Conservation (phyloP, 2,113 vertebrate genomes). For the Rhinolophus sinicus region DNA sequence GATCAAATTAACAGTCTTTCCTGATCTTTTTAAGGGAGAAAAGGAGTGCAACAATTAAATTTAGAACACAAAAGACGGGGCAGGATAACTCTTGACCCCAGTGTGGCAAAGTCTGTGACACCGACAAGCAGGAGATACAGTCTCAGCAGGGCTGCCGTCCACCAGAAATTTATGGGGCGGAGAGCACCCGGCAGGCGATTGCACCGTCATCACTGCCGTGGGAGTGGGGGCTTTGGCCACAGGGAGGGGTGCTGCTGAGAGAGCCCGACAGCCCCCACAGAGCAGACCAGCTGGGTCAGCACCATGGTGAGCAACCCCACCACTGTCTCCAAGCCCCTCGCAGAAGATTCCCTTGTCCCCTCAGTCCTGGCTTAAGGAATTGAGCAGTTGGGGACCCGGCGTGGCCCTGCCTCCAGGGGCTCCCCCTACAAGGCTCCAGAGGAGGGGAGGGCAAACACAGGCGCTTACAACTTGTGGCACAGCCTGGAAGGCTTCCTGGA, state of each 20-base stretch:
- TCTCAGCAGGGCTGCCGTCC: slow-evolving; percentile 81
- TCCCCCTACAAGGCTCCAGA: background rate
- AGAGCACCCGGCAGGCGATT: rapidly evolving
- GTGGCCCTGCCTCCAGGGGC: background rate
- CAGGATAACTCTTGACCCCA: slow-evolving; percentile 90
- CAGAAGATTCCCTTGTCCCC: rapidly evolving
- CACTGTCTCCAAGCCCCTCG: background rate
- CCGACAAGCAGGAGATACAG: slow-evolving; percentile 85
- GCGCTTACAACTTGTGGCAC: rapidly evolving
- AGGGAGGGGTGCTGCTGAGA: background rate
- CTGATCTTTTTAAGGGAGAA: slow-evolving; percentile 92
- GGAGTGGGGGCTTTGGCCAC: background rate
- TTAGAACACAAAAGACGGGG: slow-evolving; percentile 91
- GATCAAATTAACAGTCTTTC: slow-evolving; percentile 99
- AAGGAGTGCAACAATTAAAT: slow-evolving; percentile 95
- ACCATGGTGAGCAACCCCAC: background rate
- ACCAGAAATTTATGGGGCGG: slow-evolving; percentile 2
- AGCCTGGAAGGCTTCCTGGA: slow-evolving; percentile 24
- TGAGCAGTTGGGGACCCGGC: background rate
- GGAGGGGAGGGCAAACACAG: background rate
- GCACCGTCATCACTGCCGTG: rapidly evolving
- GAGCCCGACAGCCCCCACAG: too few species aligned
- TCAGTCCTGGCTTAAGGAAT: background rate
- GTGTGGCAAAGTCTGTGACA: slow-evolving; percentile 86
- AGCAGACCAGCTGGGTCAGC: rapidly evolving